phyloP scores from a whole-genome alignment of 53 echinoderm and acorn worm genomes.

The Mesocentrotus franciscanus region DNA sequence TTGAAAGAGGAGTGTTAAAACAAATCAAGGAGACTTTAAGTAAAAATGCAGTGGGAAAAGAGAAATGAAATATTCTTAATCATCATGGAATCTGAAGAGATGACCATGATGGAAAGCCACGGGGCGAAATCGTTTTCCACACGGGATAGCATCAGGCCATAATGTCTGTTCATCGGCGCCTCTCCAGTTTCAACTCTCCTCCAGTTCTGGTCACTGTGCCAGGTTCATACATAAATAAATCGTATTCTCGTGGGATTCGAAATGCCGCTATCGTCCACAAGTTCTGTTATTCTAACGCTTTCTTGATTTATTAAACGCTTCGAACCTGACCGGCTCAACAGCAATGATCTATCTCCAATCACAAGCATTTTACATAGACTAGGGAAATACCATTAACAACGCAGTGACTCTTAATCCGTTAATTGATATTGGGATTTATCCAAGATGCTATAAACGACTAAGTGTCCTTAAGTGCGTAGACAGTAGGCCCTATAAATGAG shows the following conservation, averaged over 20 bases:
- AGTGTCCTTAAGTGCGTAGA: neutral
- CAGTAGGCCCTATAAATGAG: neutral
- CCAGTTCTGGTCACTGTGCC: neutral
- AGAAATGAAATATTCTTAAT: neutral
- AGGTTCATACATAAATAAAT: constrained; percentile 51
- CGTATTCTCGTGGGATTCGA: neutral
- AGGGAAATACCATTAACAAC: neutral
- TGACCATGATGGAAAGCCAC: neutral
- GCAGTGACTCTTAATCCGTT: neutral
- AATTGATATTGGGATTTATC: neutral
- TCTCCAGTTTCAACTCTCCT: neutral
- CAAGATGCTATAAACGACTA: neutral
- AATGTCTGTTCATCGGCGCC: neutral
- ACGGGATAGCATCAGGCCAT: neutral
- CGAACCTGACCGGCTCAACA: constrained; percentile 4
- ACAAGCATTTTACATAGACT: neutral
- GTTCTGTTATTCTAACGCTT: constrained; percentile 1
- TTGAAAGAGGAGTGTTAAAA: no score
- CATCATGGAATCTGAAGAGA: neutral
- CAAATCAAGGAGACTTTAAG: no score
- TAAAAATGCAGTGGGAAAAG: neutral
- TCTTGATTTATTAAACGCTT: constrained; percentile 30
- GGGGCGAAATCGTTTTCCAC: neutral
- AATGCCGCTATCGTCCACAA: constrained; percentile 17
- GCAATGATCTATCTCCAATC: constrained; percentile 3